These are phyloP conservation scores for Trisateles emortualis DNA, from an alignment of 2,888 invertebrate genomes.

Conservation along the genomic window DNA sequence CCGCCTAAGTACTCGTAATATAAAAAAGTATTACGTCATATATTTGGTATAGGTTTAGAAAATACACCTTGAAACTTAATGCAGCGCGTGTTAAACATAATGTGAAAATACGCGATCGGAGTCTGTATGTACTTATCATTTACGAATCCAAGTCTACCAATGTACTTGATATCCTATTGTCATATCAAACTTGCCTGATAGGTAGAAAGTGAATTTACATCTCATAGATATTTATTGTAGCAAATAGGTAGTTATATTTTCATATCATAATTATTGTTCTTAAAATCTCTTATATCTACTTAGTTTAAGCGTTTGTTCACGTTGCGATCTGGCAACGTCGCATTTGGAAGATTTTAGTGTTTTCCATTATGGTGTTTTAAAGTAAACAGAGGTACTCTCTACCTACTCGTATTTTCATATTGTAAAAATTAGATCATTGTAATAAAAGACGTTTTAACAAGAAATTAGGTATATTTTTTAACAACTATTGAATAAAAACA, in stretches of 20 bases:
- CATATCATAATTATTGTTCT: neutral
- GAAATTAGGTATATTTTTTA: neutral
- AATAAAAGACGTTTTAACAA: too few species aligned
- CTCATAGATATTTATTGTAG: constrained; percentile 1
- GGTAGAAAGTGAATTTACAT: constrained; percentile 19
- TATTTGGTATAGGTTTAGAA: neutral
- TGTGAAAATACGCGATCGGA: neutral
- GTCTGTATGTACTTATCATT: constrained; percentile 14
- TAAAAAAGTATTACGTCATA: neutral
- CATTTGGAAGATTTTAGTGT: neutral
- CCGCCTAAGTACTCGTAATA: neutral
- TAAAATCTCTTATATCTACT: neutral
- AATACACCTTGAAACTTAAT: neutral
- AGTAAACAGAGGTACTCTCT: too few species aligned
- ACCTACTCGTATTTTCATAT: too few species aligned
- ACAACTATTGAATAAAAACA: too few species aligned
- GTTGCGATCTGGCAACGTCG: neutral
- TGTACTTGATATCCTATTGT: constrained; percentile 21
- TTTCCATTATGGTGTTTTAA: too few species aligned
- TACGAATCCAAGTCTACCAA: constrained; percentile 5
- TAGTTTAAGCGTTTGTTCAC: neutral
- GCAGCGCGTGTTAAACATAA: neutral
- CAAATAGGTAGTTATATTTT: constrained; percentile 3
- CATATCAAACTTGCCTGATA: constrained; percentile 47
- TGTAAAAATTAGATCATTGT: too few species aligned